Evolutionary conservation across 1,140 invertebrate genomes (phyloP), one percentile per base, ranked within the genome.

Genomic region (Drosophila lacteicornis): DNA sequence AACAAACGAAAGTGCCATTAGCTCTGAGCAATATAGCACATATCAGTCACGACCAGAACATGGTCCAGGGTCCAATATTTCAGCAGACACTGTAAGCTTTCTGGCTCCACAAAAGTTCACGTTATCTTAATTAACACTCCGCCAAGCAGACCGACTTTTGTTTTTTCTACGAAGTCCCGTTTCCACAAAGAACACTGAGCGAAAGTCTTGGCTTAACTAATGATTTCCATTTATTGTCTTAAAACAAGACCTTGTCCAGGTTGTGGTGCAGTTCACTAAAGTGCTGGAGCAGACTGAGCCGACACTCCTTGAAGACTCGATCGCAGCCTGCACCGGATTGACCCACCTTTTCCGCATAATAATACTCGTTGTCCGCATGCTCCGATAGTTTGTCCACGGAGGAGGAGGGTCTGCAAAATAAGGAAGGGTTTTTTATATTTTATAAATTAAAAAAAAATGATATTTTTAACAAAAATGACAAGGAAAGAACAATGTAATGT

Each of bases 331-430:
- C 93, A 2, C 93, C 93, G 1, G 93, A 92, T 45, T 93, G 93
- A 0, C 95, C 96, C 13, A 96, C 86, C 70, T 94, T 92, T 92
- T 96, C 95, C 0, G 96, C 95, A 15, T 95, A 94, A 59, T 94
- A 94, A 91, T 96, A 96, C 74, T 96, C 95, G 75, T 95, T 95
- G 90, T 96, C 95, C 1, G 93, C 93, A 83, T 95, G 94, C 46
- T 95, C 93, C 17, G 95, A 94, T n/a, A 95, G 79, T 46, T 92
- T 91, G 73, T 96, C 95, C 46, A 92, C 93, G 19, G 95, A 96
- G 3, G 94, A 94, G 6, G 96, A 96, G 40, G 96, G 96, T 11
- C 95, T 95, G 30, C 30, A 49, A 43, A 22, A 7, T 17, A 40
- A 65, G 79, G 5, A 2, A 27, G 17, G 9, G 49, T 7, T 7